Percentiles rank a stretch among this genome's conserved stretches.
Conservation (phyloP, 2,888 invertebrate species). For the Cephus pygmeus region DNA sequence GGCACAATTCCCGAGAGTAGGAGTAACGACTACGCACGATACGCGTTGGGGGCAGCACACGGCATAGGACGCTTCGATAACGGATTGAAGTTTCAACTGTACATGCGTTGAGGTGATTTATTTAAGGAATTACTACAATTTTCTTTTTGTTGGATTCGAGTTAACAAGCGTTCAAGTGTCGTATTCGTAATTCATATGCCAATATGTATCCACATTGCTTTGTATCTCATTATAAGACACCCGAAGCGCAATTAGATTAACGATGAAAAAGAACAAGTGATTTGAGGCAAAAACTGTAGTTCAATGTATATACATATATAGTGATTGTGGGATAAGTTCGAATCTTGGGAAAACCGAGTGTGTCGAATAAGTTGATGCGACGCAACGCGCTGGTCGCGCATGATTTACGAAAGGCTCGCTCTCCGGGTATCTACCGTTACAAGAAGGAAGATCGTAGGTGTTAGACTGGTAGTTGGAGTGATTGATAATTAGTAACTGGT, state of each 20-base stretch:
- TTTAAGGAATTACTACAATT: background rate
- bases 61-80: background rate
- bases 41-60: background rate
- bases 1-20: conserved; percentile 1
- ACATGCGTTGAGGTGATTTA: background rate
- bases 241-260: background rate
- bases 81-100: background rate
- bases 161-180: background rate
- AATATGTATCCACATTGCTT: background rate
- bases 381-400: background rate
- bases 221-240: background rate
- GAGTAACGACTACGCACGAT: background rate
- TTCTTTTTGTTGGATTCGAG: background rate
- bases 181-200: background rate
- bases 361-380: background rate
- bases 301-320: background rate
- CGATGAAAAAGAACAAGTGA: background rate
- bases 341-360: background rate
- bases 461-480: background rate
- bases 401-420: background rate
- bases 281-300: background rate
- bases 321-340: background rate
- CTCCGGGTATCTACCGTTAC: background rate
- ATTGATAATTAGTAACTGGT: background rate
- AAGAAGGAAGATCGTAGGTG: background rate